Conservation (phyloP, 2,888 invertebrate genomes). For the Ormyrus pomaceus region DNA sequence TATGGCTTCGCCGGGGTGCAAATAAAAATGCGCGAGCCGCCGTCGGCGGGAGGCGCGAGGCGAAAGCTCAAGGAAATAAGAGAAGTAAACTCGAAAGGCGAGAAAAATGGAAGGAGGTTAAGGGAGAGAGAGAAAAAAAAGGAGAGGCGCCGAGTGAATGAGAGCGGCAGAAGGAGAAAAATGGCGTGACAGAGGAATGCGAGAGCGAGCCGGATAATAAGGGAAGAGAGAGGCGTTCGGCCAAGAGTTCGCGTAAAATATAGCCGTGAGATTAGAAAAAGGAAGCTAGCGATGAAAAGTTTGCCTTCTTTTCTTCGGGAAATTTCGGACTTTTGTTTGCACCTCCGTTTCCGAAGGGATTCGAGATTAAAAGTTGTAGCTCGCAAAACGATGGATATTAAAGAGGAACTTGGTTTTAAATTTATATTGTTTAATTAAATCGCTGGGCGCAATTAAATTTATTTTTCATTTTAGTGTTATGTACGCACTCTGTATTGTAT, state of each 20-base stretch:
- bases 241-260: not conserved
- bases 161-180: conserved; percentile 18
- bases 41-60: not conserved
- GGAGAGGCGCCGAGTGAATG: conserved; percentile 6
- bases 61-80: not conserved
- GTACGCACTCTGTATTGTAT: too few species aligned
- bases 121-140: not conserved
- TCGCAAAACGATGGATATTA: too few species aligned
- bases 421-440: not conserved
- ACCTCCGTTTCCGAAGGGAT: too few species aligned
- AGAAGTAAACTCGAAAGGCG: not conserved
- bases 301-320: too few species aligned
- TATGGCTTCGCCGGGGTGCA: not conserved
- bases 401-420: too few species aligned
- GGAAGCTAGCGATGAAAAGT: not conserved
- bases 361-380: not conserved
- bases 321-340: too few species aligned
- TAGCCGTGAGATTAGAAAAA: not conserved
- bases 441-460: too few species aligned
- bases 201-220: conserved; percentile 21
- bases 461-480: too few species aligned
- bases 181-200: conserved; percentile 15
- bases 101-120: not conserved
- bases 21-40: not conserved
- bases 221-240: not conserved